Evolutionary conservation across 2,797 vertebrate species (phyloP).

Genomic region (Pseudochirops cupreus): DNA sequence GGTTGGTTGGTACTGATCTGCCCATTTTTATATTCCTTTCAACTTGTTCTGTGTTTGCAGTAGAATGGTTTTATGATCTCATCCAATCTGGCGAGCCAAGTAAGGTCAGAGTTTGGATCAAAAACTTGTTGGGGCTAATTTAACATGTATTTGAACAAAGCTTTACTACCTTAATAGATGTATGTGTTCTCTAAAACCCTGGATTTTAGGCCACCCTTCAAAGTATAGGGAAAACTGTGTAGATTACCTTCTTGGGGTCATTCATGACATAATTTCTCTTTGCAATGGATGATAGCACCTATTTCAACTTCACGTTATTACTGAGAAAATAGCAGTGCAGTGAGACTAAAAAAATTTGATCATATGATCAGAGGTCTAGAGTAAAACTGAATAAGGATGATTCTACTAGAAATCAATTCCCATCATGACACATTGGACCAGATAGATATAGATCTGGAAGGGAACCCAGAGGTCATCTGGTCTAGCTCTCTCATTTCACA

Average conservation of each 20-base stretch:
- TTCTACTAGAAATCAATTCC: background rate
- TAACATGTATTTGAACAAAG: background rate
- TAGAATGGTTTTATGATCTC: slow-evolving; percentile 40
- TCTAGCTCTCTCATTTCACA: background rate
- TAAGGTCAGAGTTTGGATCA: slow-evolving; percentile 11
- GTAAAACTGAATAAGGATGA: background rate
- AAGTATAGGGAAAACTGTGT: background rate
- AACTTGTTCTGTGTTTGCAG: background rate
- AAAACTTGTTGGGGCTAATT: background rate
- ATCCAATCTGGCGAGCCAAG: background rate
- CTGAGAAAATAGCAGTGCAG: background rate
- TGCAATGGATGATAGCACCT: background rate
- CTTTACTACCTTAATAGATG: background rate
- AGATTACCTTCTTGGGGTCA: background rate
- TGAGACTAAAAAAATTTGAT: background rate
- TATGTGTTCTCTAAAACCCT: background rate
- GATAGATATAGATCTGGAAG: background rate
- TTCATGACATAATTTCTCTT: background rate
- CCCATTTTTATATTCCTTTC: slow-evolving; percentile 1
- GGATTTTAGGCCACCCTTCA: background rate
- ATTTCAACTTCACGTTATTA: background rate
- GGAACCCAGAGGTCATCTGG: background rate
- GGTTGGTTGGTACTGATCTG: background rate
- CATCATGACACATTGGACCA: background rate
- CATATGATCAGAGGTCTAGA: background rate